Evolutionary conservation across 2,888 invertebrate species (phyloP).

Genomic region (Melanostoma mellinum): DNA sequence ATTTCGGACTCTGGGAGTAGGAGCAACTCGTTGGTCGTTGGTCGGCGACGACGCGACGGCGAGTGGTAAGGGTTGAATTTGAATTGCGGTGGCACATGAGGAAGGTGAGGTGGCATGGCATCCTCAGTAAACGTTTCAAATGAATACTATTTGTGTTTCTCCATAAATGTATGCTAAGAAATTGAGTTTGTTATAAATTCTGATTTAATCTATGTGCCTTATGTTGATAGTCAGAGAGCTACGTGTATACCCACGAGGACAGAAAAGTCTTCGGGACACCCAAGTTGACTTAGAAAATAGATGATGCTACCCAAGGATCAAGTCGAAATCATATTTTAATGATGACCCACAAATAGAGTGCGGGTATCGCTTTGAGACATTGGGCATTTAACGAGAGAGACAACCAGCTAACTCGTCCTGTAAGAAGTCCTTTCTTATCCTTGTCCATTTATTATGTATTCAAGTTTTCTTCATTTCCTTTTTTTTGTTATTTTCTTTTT

Average conservation of each 20-base stretch:
- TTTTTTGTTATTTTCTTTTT: slow-evolving; percentile 9
- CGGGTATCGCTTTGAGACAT: slow-evolving; percentile 18
- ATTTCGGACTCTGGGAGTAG: background rate
- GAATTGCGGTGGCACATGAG: slow-evolving; percentile 2
- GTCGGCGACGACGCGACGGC: no score
- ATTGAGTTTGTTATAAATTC: slow-evolving; percentile 65
- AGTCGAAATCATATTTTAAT: slow-evolving; percentile 65
- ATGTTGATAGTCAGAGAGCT: slow-evolving; percentile 4
- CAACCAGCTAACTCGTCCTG: background rate
- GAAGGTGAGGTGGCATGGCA: background rate
- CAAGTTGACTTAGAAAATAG: slow-evolving; percentile 37
- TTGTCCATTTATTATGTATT: slow-evolving; percentile 49
- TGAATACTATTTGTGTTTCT: slow-evolving; percentile 26
- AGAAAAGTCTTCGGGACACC: background rate
- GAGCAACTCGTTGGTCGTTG: background rate
- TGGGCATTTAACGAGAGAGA: background rate
- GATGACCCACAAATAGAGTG: slow-evolving; percentile 37
- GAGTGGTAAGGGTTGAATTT: slow-evolving; percentile 17
- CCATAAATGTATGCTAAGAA: slow-evolving; percentile 38
- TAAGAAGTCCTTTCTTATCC: slow-evolving; percentile 12
- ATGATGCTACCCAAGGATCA: slow-evolving; percentile 56
- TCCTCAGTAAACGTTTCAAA: slow-evolving; percentile 30
- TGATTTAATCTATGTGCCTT: slow-evolving; percentile 61
- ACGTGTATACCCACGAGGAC: slow-evolving; percentile 23
- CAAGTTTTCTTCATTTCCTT: slow-evolving; percentile 33